phyloP scores from a whole-genome alignment of 2,797 vertebrate species.

The Salarias fasciatus region DNA sequence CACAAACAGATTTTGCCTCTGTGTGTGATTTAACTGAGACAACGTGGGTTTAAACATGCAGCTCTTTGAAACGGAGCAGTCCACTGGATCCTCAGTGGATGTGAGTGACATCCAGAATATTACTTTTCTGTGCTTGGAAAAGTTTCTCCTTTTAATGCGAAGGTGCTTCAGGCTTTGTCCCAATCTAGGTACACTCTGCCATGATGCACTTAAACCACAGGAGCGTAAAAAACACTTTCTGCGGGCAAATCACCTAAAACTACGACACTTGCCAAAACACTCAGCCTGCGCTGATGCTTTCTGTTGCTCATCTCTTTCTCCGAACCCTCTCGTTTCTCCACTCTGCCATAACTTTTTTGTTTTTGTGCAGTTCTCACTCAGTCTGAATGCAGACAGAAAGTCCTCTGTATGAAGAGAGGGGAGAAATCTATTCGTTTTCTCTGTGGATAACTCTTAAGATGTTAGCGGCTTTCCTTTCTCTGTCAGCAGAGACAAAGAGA shows the following conservation, averaged over 20 bases:
- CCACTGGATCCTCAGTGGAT: constrained; percentile 11
- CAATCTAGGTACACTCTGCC: constrained; percentile 19
- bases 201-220: constrained; percentile 37
- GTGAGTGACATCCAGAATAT: background rate
- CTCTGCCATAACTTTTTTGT: constrained; percentile 21
- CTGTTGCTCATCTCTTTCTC: background rate
- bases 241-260: constrained; percentile 15
- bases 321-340: constrained; percentile 19
- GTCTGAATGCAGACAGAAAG: constrained; percentile 42
- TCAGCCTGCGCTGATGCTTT: constrained; percentile 20
- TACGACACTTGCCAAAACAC: constrained; percentile 34
- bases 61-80: constrained; percentile 2
- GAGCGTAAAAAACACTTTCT: constrained; percentile 26
- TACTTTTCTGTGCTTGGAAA: constrained; percentile 9
- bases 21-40: constrained; percentile 18
- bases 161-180: constrained; percentile 6
- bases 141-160: background rate
- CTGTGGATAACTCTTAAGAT: constrained; percentile 13
- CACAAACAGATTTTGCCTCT: constrained; percentile 20
- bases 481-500: constrained; percentile 8
- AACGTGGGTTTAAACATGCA: background rate
- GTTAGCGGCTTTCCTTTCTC: constrained; percentile 23
- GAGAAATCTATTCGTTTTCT: constrained; percentile 28
- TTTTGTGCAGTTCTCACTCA: constrained; percentile 64
- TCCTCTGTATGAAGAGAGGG: constrained; percentile 11